Percentiles rank a stretch among this genome's conserved stretches.
phyloP scores from a whole-genome alignment of 2,113 vertebrate genomes.

The Crotophaga sulcirostris region DNA sequence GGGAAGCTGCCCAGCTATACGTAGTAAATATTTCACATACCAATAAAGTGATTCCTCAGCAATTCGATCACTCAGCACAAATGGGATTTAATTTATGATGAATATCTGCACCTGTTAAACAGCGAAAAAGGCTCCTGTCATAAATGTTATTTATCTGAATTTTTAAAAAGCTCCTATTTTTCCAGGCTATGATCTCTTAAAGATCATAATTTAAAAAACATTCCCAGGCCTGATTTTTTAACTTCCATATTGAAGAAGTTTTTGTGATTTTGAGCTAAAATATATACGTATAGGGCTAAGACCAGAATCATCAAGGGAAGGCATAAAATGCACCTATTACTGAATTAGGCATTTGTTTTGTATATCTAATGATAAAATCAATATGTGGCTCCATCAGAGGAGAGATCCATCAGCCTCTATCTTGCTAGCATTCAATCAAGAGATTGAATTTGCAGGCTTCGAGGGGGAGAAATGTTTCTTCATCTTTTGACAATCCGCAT shows the following conservation, averaged over 20 bases:
- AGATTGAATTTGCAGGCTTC: conserved; percentile 24
- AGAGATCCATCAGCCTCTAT: not conserved
- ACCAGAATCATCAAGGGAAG: not conserved
- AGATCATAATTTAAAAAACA: not conserved
- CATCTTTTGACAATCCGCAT: conserved; percentile 36
- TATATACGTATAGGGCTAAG: not conserved
- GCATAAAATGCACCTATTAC: not conserved
- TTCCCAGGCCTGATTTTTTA: not conserved
- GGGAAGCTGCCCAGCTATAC: not conserved
- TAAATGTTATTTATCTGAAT: not conserved
- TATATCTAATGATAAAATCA: conserved; percentile 48
- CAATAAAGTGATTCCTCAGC: conserved; percentile 22
- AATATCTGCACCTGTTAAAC: conserved; percentile 45
- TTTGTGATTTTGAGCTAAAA: not conserved
- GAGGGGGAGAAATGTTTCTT: not conserved
- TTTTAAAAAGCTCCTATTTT: not conserved
- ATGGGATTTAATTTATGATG: conserved; percentile 5
- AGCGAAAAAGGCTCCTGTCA: not conserved
- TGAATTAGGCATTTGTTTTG: conserved; percentile 27
- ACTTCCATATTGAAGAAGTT: not conserved
- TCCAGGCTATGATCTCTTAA: not conserved
- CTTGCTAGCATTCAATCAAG: conserved; percentile 15
- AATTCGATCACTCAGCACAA: conserved; percentile 31
- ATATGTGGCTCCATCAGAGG: not conserved
- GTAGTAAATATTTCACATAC: conserved; percentile 41